Evolutionary conservation across 2,113 vertebrate species (phyloP), one percentile per base, ranked within the genome.

Genomic region (Labrus mixtus): DNA sequence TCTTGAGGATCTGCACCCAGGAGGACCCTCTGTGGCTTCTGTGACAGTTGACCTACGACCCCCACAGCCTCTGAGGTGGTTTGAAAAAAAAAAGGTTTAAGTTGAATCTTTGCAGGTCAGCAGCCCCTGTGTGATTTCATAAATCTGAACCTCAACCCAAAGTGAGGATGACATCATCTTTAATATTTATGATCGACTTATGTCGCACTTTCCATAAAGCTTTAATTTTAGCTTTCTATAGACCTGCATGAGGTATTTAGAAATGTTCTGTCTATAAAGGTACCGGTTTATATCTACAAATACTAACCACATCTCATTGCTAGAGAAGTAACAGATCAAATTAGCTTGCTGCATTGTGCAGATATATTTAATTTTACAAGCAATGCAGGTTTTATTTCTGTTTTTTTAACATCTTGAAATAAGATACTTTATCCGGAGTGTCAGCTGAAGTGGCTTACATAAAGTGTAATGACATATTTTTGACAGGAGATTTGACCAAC

Each of bases 11-110:
- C 78, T 58, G 84, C 81, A 89, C 91, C 92, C 89, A 60, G 61
- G 88, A 91, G 87, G 72, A 84, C 79, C 68, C 69, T 87, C 85
- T 66, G 71, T 85, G 83, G 89, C 87, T 90, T 81, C 89, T 90
- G 87, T 90, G 85, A 91, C 91, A 90, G 90, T 91, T 94, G 92
- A 94, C 93, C 93, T 90, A 79, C 92, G 64, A 91, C 91, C 85
- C 61, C 33, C 23, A 20, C 43, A 53, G 68, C 61, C 74, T 68
- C 62, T 58, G 57, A 25, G 51, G 79, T 63, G 51, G 62, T 62
- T 58, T 76, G 3, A 37, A 50, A 57, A 78, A 83, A 82, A 75
- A 81, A 79, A 71, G 65, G 68, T 72, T 87, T 33, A 82, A 89
- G 85, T 71, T 3, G 55, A 82, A 80, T 76, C 53, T 82, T 85